Conservation (phyloP, 2,888 invertebrate genomes). For the Drosophila longiperda region DNA sequence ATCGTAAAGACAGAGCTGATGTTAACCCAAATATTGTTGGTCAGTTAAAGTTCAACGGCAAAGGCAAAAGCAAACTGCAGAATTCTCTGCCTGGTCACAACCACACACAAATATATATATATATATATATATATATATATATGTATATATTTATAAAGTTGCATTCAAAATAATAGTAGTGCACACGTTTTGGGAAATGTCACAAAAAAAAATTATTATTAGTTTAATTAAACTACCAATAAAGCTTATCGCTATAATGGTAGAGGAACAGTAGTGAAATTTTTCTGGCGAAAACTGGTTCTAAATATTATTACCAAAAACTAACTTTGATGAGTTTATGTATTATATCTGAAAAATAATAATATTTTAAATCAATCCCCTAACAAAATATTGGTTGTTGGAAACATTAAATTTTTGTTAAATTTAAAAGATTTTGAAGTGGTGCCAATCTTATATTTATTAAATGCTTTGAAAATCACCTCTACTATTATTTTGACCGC, state of each 20-base stretch:
- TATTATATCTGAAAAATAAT: not conserved
- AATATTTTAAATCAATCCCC: not conserved
- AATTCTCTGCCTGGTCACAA: slow-evolving; percentile 19
- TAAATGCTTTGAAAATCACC: not conserved
- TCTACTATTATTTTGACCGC: not conserved
- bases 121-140: not conserved
- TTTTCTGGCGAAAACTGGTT: no score
- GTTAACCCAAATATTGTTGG: slow-evolving; percentile 36
- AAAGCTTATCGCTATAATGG: no score
- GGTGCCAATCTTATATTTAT: not conserved
- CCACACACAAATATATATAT: not conserved
- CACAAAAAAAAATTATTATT: not conserved
- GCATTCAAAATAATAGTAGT: not conserved
- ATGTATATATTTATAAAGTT: not conserved
- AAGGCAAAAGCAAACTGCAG: slow-evolving; percentile 4
- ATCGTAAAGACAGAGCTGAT: not conserved
- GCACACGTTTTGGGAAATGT: not conserved
- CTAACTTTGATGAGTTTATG: not conserved
- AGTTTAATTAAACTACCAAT: no score
- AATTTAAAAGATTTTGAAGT: not conserved
- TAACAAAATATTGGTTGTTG: not conserved
- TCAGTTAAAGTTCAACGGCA: slow-evolving; percentile 6
- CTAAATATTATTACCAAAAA: not conserved
- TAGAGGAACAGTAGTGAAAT: no score
- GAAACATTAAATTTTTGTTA: not conserved